These are phyloP conservation scores for Morpho deidamia DNA, from an alignment of 2,888 invertebrate species.

Conservation along the genomic window DNA sequence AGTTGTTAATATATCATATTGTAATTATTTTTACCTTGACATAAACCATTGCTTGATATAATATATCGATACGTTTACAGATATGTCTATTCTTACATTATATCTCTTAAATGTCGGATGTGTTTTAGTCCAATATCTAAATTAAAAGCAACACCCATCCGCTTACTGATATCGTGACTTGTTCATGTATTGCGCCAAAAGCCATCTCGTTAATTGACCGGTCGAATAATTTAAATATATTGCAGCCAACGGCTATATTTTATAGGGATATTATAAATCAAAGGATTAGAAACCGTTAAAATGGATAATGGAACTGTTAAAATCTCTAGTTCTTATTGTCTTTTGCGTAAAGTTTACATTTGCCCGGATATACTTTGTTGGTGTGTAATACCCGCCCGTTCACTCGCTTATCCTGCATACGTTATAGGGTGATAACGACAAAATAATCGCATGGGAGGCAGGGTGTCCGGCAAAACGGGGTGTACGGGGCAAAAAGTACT, in stretches of 20 bases:
- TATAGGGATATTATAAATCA: constrained; percentile 71
- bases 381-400: constrained; percentile 40
- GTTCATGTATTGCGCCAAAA: constrained; percentile 38
- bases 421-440: constrained; percentile 72
- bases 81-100: too few species aligned
- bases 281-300: constrained; percentile 70
- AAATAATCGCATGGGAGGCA: constrained; percentile 58
- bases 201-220: constrained; percentile 75
- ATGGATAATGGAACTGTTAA: constrained; percentile 66
- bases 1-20: too few species aligned
- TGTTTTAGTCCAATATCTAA: constrained; percentile 19
- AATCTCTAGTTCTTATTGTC: neutral
- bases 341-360: constrained; percentile 5
- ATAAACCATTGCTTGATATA: too few species aligned
- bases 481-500: constrained; percentile 67
- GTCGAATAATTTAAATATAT: constrained; percentile 74
- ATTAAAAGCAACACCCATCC: constrained; percentile 44
- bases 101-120: too few species aligned
- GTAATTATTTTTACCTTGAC: too few species aligned
- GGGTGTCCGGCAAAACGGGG: constrained; percentile 45
- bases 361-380: neutral
- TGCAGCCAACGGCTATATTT: constrained; percentile 67
- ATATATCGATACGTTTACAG: too few species aligned
- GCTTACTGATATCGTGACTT: constrained; percentile 25
- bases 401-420: constrained; percentile 64